Evolutionary conservation across 2,113 vertebrate genomes (phyloP).

Genomic region (Nanorana parkeri): DNA sequence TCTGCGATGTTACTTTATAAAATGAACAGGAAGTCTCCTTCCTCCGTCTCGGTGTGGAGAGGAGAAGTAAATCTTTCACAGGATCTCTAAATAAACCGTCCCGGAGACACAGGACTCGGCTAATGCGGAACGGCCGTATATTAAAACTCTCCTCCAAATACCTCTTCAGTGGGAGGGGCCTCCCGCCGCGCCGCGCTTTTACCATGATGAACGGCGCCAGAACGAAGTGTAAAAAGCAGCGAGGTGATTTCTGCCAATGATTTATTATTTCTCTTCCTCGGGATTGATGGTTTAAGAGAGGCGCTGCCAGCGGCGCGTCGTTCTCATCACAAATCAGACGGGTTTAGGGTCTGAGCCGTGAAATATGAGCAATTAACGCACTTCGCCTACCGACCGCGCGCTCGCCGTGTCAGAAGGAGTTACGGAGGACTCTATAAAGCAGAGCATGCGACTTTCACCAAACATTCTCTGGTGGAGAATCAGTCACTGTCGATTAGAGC

Average conservation of each 20-base stretch:
- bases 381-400: not conserved
- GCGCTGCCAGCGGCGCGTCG: constrained; percentile 8
- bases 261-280: constrained; percentile 40
- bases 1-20: too few relatives aligned
- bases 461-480: too few relatives aligned
- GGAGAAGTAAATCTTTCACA: not conserved
- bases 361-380: constrained; percentile 45
- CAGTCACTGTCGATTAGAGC: too few relatives aligned
- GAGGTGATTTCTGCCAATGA: constrained; percentile 8
- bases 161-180: not conserved
- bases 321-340: constrained; percentile 40
- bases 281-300: constrained; percentile 45
- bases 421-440: too few relatives aligned
- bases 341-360: constrained; percentile 27
- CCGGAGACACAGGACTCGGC: not conserved
- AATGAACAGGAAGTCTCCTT: too few relatives aligned
- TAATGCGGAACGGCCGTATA: not conserved
- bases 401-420: not conserved
- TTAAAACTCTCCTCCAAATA: constrained; percentile 7
- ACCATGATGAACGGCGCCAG: constrained; percentile 31
- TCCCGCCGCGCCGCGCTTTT: not conserved
- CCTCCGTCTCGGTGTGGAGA: too few relatives aligned
- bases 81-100: not conserved
- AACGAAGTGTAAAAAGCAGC: constrained; percentile 25
- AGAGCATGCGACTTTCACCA: too few relatives aligned